These are phyloP conservation scores for Drosophila paramelanica DNA, from an alignment of 2,888 invertebrate genomes.

Conservation along the genomic window DNA sequence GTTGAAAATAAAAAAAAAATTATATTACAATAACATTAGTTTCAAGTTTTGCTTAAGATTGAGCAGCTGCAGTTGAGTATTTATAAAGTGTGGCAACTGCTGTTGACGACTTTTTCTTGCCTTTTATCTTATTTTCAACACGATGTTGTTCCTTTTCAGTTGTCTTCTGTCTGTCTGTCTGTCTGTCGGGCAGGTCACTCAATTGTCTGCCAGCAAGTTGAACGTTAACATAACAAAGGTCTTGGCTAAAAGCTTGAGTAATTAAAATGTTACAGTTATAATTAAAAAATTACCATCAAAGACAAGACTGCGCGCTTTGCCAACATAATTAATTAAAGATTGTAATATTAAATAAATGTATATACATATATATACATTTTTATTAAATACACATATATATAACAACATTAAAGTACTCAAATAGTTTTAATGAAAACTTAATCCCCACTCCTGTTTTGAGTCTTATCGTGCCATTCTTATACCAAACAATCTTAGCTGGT, in stretches of 20 bases:
- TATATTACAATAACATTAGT: slow-evolving; percentile 25
- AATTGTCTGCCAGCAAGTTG: neutral
- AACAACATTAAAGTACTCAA: too few species aligned
- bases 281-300: too few species aligned
- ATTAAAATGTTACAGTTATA: neutral
- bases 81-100: slow-evolving; percentile 44
- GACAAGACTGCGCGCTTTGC: too few species aligned
- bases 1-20: slow-evolving; percentile 12
- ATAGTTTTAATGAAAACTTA: too few species aligned
- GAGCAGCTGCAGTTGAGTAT: slow-evolving; percentile 25
- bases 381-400: too few species aligned
- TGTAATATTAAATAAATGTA: too few species aligned
- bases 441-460: too few species aligned
- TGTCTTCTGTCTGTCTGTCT: neutral
- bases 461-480: too few species aligned
- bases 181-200: neutral
- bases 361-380: too few species aligned
- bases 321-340: too few species aligned
- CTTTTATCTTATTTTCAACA: too few species aligned
- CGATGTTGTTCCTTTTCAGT: neutral
- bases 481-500: too few species aligned
- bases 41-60: slow-evolving; percentile 32
- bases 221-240: neutral
- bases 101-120: slow-evolving; percentile 4
- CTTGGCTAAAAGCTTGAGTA: neutral